These are phyloP conservation scores for Acanthis flammea DNA, from an alignment of 2,797 vertebrate genomes.

Conservation along the genomic window DNA sequence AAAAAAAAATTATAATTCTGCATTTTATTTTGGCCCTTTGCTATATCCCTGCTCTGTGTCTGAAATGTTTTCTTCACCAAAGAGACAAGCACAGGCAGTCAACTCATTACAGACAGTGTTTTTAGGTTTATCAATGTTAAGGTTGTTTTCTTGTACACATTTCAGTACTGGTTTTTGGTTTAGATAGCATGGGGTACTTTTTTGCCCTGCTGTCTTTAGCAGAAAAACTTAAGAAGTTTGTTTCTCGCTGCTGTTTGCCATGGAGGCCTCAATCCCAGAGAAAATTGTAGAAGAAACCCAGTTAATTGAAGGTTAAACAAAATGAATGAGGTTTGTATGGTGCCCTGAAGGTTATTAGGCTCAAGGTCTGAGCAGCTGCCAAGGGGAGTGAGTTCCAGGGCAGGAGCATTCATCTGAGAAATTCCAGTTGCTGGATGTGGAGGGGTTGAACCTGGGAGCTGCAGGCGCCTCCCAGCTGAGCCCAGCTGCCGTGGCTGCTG, in stretches of 20 bases:
- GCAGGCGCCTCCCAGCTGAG: background rate
- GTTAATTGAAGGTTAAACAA: background rate
- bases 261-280: background rate
- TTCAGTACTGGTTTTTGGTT: background rate
- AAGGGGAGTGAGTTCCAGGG: constrained; percentile 7
- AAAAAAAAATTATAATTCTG: background rate
- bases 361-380: constrained; percentile 24
- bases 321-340: constrained; percentile 1
- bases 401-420: background rate
- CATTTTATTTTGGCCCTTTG: background rate
- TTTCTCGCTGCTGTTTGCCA: background rate
- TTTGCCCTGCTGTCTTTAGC: background rate
- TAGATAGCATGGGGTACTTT: background rate
- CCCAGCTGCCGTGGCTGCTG: background rate
- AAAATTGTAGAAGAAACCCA: background rate
- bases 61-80: background rate
- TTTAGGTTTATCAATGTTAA: background rate
- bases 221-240: background rate
- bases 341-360: constrained; percentile 37
- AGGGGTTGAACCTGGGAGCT: background rate
- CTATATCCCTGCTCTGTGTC: background rate
- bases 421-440: background rate
- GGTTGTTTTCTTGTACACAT: background rate
- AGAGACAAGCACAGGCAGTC: background rate
- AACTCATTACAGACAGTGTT: background rate